Evolutionary conservation across 2,797 vertebrate genomes (phyloP).

Genomic region (Protosalanx chinensis): DNA sequence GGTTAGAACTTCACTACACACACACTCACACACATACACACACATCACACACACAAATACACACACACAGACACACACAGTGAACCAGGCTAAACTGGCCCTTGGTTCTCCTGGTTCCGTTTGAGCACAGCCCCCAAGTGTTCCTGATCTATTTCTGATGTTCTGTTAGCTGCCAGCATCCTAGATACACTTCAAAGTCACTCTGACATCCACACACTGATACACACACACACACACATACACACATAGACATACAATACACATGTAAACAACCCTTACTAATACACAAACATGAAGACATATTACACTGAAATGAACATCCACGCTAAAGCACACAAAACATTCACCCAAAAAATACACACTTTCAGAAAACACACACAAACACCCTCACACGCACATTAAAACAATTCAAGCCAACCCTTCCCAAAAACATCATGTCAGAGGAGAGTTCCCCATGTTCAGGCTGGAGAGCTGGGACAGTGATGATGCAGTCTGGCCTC

Average conservation of each 20-base stretch:
- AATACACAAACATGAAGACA: slow-evolving; percentile 3
- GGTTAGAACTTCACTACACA: not conserved
- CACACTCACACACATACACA: slow-evolving; percentile 16
- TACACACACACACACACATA: slow-evolving; percentile 11
- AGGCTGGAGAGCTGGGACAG: too few relatives aligned
- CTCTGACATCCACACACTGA: slow-evolving; percentile 2
- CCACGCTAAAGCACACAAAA: slow-evolving; percentile 11
- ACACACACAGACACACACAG: not conserved
- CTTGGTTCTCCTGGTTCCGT: not conserved
- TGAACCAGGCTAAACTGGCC: not conserved
- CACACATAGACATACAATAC: slow-evolving; percentile 9
- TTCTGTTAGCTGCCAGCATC: not conserved
- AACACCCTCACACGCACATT: not conserved
- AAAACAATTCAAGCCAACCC: not conserved
- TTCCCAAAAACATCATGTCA: too few relatives aligned
- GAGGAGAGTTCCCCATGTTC: too few relatives aligned
- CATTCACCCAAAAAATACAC: not conserved
- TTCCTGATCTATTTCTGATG: not conserved
- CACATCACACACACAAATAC: slow-evolving; percentile 7
- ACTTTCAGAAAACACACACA: not conserved
- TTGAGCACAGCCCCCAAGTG: not conserved
- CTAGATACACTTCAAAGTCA: slow-evolving; percentile 4
- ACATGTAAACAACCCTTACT: not conserved
- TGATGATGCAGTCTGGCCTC: too few relatives aligned
- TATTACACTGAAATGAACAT: slow-evolving; percentile 16